A percentile compares a stretch with the other conserved stretches of the same genome.
Conservation (phyloP, 2,888 invertebrate species). For the Netelia inedita region DNA sequence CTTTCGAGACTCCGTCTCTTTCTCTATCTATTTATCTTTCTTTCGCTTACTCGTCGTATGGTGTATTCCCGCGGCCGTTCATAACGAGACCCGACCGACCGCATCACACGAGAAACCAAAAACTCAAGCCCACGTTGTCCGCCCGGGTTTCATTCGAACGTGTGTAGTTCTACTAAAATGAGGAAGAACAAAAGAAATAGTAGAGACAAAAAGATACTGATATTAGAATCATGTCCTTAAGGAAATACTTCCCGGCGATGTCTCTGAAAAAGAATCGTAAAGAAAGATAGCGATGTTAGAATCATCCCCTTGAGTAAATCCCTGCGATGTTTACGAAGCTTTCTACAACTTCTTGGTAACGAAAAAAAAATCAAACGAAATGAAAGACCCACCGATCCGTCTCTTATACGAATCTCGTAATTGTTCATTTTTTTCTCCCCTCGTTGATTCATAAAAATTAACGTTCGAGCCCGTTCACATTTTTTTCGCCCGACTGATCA, state of each 20-base stretch:
- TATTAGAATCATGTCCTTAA: neutral
- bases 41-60: neutral
- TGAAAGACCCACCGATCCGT: constrained; percentile 7
- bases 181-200: neutral
- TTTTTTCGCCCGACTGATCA: constrained; percentile 67
- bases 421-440: constrained; percentile 25
- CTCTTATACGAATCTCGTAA: constrained; percentile 29
- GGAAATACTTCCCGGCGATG: constrained; percentile 10
- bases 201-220: neutral
- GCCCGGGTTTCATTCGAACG: constrained; percentile 7
- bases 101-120: constrained; percentile 18
- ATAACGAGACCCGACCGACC: constrained; percentile 60
- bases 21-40: neutral
- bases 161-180: neutral
- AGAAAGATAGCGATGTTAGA: neutral
- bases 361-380: neutral
- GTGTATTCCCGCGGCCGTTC: constrained; percentile 42
- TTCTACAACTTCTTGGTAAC: neutral
- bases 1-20: constrained; percentile 40
- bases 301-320: neutral
- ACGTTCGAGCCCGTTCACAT: constrained; percentile 68
- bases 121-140: neutral
- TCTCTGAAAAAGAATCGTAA: neutral
- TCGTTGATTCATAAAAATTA: constrained; percentile 74
- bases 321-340: neutral